These are phyloP conservation scores for Plodia interpunctella DNA, from an alignment of 1,140 invertebrate species.

Conservation along the genomic window DNA sequence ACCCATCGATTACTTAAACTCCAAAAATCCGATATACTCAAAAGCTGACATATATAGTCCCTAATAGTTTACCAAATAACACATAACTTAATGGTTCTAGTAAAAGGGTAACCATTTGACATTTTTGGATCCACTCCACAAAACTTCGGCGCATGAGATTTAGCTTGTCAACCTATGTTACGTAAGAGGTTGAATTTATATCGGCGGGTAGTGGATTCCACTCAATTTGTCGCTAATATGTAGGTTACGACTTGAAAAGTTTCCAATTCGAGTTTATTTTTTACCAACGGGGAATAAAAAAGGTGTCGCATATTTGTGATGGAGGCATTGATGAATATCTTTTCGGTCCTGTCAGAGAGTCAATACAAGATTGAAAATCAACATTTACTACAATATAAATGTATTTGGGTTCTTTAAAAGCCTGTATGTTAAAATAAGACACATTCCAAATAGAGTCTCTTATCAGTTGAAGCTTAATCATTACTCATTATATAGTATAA, in stretches of 20 bases:
- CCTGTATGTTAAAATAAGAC: too few species aligned
- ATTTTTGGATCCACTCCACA: slow-evolving; percentile 3
- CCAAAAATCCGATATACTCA: neutral
- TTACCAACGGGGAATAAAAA: too few species aligned
- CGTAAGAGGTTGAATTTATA: neutral
- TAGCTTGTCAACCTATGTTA: neutral
- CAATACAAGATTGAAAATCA: too few species aligned
- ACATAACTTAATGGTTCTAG: neutral
- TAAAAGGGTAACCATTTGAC: neutral
- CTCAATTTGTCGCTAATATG: neutral
- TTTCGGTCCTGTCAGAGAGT: too few species aligned
- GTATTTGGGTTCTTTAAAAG: too few species aligned
- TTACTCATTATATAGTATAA: too few species aligned
- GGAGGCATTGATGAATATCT: too few species aligned
- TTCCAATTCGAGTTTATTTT: neutral
- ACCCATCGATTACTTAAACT: too few species aligned
- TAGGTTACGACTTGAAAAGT: neutral
- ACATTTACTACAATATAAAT: too few species aligned
- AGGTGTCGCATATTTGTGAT: too few species aligned
- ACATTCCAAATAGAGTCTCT: too few species aligned
- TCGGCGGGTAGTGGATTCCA: slow-evolving; percentile 1
- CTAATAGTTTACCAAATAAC: neutral
- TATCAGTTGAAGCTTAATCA: too few species aligned
- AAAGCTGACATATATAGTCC: neutral
- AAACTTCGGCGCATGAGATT: neutral